Base-by-base conservation (phyloP, 1,140 invertebrate species). In the Uloborus diversus region DNA sequence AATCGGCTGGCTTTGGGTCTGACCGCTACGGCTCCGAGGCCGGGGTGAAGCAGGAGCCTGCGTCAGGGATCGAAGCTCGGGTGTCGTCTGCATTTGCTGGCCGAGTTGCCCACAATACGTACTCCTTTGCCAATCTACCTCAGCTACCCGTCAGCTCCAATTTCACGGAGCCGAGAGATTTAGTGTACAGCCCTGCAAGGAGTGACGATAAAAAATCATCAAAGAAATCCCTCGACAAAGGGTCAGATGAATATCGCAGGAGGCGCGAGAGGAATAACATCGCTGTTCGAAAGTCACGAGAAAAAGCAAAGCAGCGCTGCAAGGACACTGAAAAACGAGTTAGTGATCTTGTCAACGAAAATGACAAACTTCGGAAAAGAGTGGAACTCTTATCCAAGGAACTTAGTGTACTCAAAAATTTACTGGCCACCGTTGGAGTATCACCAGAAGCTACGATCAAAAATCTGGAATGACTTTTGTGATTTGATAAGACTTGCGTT, bases 231-330 rank as follows among this genome's bases (percentile, higher is more conserved):
- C 62, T 95, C 81, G 95, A 96, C 89, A 97, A 97, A 88, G 93
- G 92, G 51, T 95, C 93, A 81, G 94, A 97, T 84, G 96, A 98
- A 86, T 99, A 99, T 87, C 91, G 94, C 81, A 88, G 96, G 73
- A 89, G 97, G 65, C 89, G 97, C 13, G 96, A 98, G 84, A 89
- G 96, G 59, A 99, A 99, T 88, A 99, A 99, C 87, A 96, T 99
- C 82, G 97, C 97, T 1, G 97, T 99, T 49, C 88, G 97, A 59
- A 99, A 99, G 87, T 96, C 94, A 68, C 90, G 97, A 57, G 96
- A 98, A 87, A 99, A 99, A 89, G 96, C 96, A 33, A 99, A 98
- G 88, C 92, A 96, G 23, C 92, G 96, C 56, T 95, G 95, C 47
- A 88, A 94, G 59, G 95, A 98, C 84, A 97, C 97, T 0, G 96